Evolutionary conservation across 2,797 vertebrate species (phyloP).

Genomic region (Arremon brunneinucha): DNA sequence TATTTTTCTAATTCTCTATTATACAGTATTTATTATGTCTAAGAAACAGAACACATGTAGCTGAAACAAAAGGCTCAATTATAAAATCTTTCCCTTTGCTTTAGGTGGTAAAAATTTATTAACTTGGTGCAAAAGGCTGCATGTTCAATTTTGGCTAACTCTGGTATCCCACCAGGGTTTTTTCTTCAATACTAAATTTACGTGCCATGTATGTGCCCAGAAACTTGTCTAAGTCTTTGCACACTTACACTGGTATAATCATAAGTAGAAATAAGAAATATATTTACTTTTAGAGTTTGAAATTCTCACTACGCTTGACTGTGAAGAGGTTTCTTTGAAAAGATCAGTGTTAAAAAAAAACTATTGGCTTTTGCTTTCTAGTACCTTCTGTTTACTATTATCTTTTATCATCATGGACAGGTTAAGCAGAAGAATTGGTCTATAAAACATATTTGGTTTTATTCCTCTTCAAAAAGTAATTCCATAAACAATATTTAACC

Average conservation of each 20-base stretch:
- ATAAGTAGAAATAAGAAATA: not conserved
- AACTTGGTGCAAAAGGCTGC: not conserved
- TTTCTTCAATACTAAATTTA: not conserved
- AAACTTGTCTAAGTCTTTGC: not conserved
- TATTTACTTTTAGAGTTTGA: not conserved
- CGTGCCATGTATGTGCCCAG: accelerated
- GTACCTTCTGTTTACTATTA: not conserved
- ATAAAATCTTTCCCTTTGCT: not conserved
- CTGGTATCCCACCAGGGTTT: not conserved
- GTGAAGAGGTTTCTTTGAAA: not conserved
- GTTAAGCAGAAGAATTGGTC: not conserved
- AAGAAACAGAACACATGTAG: not conserved
- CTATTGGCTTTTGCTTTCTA: not conserved
- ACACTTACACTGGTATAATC: not conserved
- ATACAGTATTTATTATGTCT: not conserved
- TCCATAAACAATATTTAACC: not conserved
- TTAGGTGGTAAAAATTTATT: not conserved
- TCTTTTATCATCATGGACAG: not conserved
- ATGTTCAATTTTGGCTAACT: not conserved
- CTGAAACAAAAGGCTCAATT: not conserved
- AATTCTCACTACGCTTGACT: not conserved
- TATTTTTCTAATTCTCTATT: not conserved
- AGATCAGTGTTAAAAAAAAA: not conserved
- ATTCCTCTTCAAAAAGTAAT: not conserved
- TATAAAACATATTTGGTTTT: accelerated